Conservation (phyloP, 2,113 vertebrate species). For the Notechis scutatus region DNA sequence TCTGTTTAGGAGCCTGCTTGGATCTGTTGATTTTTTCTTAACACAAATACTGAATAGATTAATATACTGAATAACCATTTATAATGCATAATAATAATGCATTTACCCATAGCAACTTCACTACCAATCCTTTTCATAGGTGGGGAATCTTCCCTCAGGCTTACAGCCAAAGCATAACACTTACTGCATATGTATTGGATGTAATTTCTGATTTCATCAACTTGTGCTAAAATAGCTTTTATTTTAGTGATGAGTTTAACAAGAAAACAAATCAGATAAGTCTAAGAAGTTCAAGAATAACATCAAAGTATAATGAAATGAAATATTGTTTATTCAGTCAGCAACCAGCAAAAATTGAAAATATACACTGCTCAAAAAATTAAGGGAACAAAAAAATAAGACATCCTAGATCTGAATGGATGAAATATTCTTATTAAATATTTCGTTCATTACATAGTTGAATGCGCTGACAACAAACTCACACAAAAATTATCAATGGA, state of each 20-base stretch:
- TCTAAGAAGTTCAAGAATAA: not conserved
- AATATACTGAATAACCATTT: not conserved
- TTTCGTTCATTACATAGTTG: too few relatives aligned
- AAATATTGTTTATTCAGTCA: not conserved
- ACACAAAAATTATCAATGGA: too few relatives aligned
- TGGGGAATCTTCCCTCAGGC: not conserved
- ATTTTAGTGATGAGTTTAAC: not conserved
- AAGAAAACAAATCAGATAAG: not conserved
- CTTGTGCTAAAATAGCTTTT: not conserved
- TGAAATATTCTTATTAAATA: too few relatives aligned
- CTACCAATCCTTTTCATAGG: not conserved
- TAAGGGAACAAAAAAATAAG: too few relatives aligned
- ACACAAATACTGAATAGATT: not conserved
- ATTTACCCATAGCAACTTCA: not conserved
- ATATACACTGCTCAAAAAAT: not conserved
- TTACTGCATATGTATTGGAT: not conserved
- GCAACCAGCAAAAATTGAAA: not conserved
- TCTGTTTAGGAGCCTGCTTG: slow-evolving; percentile 66
- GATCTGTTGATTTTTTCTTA: slow-evolving; percentile 69
- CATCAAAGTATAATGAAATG: not conserved
- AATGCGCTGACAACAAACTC: too few relatives aligned
- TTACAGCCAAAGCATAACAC: not conserved
- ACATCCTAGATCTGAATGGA: too few relatives aligned
- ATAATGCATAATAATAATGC: too few relatives aligned
- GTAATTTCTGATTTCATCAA: not conserved